A percentile compares a stretch with the other conserved stretches of the same genome.
Conservation (phyloP, 2,888 invertebrate species). For the Cantharis rustica region DNA sequence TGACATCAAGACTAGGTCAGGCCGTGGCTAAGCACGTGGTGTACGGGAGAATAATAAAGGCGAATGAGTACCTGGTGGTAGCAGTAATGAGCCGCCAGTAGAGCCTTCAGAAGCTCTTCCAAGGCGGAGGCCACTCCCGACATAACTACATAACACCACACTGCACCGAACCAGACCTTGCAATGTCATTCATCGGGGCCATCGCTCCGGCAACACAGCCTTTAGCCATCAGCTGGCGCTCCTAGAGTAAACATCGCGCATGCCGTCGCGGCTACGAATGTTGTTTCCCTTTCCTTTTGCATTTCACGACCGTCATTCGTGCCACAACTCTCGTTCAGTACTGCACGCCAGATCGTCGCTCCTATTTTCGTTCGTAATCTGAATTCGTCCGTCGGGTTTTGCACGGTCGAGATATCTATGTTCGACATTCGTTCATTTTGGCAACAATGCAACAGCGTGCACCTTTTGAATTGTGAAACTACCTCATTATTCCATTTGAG, state of each 20-base stretch:
- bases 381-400: constrained; percentile 14
- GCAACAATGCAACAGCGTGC: constrained; percentile 16
- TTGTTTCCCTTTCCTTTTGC: constrained; percentile 25
- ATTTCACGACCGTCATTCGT: constrained; percentile 28
- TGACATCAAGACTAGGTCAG: constrained; percentile 28
- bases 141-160: constrained; percentile 46
- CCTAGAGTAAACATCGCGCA: constrained; percentile 44
- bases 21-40: constrained; percentile 20
- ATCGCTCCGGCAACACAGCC: constrained; percentile 61
- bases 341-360: constrained; percentile 33
- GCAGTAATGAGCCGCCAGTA: constrained; percentile 53
- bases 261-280: constrained; percentile 33
- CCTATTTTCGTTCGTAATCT: constrained; percentile 11
- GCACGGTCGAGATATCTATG: constrained; percentile 13
- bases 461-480: constrained; percentile 14
- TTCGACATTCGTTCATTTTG: constrained; percentile 10
- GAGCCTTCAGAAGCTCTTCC: constrained; percentile 57
- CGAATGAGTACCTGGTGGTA: constrained; percentile 48
- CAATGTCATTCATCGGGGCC: constrained; percentile 71
- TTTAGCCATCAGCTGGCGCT: constrained; percentile 54
- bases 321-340: constrained; percentile 38
- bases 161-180: constrained; percentile 59
- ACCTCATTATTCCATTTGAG: constrained; percentile 20
- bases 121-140: constrained; percentile 45
- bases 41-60: constrained; percentile 1